Percentiles rank a stretch among this genome's conserved stretches.
These are phyloP conservation scores for Laticauda colubrina DNA, from an alignment of 2,113 vertebrate species.

Conservation along the genomic window DNA sequence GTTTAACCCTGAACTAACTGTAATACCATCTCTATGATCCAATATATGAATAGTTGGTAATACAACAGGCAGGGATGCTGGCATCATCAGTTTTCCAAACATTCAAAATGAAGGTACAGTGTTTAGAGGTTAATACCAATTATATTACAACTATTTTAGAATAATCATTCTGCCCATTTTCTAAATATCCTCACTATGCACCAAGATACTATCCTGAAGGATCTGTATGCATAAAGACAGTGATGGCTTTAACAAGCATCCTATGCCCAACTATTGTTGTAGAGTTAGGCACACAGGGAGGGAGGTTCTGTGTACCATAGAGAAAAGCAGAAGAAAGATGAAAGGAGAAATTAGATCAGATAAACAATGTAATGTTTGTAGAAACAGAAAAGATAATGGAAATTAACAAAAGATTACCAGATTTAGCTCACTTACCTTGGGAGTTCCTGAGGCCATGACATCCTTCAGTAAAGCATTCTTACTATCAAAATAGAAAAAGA, in stretches of 20 bases:
- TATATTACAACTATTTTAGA: not conserved
- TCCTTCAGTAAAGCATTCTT: slow-evolving; percentile 94
- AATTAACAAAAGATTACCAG: not conserved
- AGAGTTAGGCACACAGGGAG: no score
- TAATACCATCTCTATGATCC: not conserved
- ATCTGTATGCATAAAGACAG: not conserved
- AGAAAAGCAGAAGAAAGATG: not conserved
- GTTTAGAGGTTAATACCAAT: not conserved
- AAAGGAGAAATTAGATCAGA: not conserved
- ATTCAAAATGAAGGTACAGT: not conserved
- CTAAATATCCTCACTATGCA: not conserved
- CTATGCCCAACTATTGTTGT: not conserved
- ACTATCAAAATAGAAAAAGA: slow-evolving; percentile 75
- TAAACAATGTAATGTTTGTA: not conserved
- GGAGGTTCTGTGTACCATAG: not conserved
- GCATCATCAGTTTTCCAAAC: not conserved
- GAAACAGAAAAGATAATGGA: not conserved
- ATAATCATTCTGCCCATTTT: not conserved
- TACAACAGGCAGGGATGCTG: not conserved
- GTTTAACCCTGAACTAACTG: not conserved
- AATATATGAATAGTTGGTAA: not conserved
- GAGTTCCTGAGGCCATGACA: slow-evolving; percentile 85
- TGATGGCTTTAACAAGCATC: not conserved
- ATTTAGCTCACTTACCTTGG: slow-evolving; percentile 85
- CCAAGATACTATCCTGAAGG: not conserved